Conservation (phyloP, 2,797 vertebrate genomes). For the Manis javanica region DNA sequence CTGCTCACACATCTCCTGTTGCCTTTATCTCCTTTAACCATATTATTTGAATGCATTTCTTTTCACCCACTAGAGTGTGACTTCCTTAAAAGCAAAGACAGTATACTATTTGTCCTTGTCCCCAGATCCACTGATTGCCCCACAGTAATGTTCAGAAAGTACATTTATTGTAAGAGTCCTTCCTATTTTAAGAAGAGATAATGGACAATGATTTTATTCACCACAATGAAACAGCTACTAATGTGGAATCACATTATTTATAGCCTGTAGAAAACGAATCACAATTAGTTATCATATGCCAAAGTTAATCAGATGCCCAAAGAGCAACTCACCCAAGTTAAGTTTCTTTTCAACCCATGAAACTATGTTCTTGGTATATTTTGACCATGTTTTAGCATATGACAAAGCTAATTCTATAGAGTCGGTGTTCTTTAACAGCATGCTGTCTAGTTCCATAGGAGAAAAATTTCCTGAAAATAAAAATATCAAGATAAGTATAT, state of each 20-base stretch:
- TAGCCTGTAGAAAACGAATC: constrained; percentile 83
- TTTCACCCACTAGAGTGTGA: not conserved
- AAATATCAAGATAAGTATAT: constrained; percentile 74
- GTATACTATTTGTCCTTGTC: not conserved
- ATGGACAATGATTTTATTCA: constrained; percentile 67
- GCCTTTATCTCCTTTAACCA: constrained; percentile 2
- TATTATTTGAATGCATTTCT: not conserved
- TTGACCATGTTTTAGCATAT: constrained; percentile 99
- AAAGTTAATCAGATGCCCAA: constrained; percentile 85
- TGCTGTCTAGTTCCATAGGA: constrained; percentile 92
- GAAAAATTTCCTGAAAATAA: constrained; percentile 90
- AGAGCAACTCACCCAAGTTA: constrained; percentile 92
- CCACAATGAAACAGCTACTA: constrained; percentile 79
- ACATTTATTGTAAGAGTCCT: constrained; percentile 32
- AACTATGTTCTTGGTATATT: constrained; percentile 97
- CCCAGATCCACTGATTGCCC: not conserved
- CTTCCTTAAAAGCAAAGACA: constrained; percentile 31
- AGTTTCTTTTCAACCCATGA: constrained; percentile 97
- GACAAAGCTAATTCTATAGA: constrained; percentile 95
- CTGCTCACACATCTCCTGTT: not conserved
- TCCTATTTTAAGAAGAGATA: constrained; percentile 77
- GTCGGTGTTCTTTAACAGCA: constrained; percentile 92
- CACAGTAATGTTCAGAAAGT: not conserved
- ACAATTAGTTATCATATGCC: constrained; percentile 82
- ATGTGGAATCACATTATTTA: constrained; percentile 86